These are phyloP conservation scores for Aurelia coerulea DNA, from an alignment of 30 jellyfish, hydroid and myxozoan species.

Conservation along the genomic window DNA sequence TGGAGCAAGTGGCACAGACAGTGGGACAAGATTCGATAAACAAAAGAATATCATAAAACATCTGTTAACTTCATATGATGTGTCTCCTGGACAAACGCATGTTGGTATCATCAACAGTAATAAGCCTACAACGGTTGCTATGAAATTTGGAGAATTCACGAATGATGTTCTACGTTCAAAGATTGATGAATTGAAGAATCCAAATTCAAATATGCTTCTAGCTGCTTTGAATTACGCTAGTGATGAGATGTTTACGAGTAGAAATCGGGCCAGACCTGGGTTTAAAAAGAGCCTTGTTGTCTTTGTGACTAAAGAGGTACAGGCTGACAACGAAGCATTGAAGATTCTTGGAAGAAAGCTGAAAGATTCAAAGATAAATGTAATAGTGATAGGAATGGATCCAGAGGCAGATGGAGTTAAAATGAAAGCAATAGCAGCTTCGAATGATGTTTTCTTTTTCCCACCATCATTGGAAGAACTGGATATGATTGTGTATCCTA, in stretches of 20 bases:
- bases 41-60: constrained; percentile 66
- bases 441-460: constrained; percentile 74
- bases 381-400: constrained; percentile 70
- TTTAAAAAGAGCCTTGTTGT: constrained; percentile 80
- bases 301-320: constrained; percentile 60
- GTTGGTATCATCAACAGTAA: constrained; percentile 72
- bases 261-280: constrained; percentile 85
- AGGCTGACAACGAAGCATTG: constrained; percentile 49
- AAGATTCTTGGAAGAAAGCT: constrained; percentile 36
- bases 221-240: constrained; percentile 56
- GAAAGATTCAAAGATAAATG: constrained; percentile 45
- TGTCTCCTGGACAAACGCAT: constrained; percentile 69
- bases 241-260: constrained; percentile 40
- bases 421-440: constrained; percentile 41
- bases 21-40: constrained; percentile 14
- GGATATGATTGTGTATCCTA: constrained; percentile 62
- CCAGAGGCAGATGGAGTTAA: constrained; percentile 34
- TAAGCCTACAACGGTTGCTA: constrained; percentile 36
- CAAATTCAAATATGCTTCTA: background rate
- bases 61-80: constrained; percentile 68
- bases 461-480: constrained; percentile 77
- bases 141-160: constrained; percentile 65
- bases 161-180: background rate
- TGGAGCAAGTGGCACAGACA: constrained; percentile 70
- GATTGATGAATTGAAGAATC: constrained; percentile 12